phyloP scores from a whole-genome alignment of 2,797 vertebrate genomes.

The Limnodromus scolopaceus region DNA sequence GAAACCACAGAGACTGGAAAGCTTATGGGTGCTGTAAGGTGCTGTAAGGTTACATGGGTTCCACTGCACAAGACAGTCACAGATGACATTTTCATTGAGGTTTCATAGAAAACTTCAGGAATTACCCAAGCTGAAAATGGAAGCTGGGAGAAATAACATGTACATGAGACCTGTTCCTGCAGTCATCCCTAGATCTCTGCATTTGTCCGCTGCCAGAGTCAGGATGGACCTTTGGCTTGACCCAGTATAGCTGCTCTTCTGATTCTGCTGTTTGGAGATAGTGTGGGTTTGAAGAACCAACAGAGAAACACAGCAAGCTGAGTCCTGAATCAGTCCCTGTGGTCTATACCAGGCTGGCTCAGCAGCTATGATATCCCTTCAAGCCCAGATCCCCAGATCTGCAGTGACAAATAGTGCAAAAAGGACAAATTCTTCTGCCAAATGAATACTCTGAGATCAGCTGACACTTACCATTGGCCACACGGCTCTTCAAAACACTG shows the following conservation, averaged over 20 bases:
- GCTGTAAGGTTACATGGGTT: neutral
- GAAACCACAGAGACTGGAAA: neutral
- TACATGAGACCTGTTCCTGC: neutral
- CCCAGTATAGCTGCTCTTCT: neutral
- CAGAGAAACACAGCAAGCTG: neutral
- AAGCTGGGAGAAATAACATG: neutral
- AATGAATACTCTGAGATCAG: neutral
- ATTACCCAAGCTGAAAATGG: neutral
- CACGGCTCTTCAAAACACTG: accelerated
- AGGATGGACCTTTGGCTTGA: neutral
- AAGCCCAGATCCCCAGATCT: neutral
- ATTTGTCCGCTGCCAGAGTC: neutral
- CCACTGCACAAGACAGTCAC: too few relatives aligned
- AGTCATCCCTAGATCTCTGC: neutral
- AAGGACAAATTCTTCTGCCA: neutral
- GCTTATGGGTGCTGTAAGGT: neutral
- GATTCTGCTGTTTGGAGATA: neutral
- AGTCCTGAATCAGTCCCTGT: neutral
- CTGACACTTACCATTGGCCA: neutral
- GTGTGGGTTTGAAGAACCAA: neutral
- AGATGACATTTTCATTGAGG: neutral
- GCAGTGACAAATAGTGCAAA: neutral
- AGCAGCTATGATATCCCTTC: neutral
- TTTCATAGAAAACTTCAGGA: neutral
- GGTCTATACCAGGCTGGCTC: neutral